Evolutionary conservation across 2,113 vertebrate genomes (phyloP), one percentile per base, ranked within the genome.

Genomic region (Laterallus jamaicensis): DNA sequence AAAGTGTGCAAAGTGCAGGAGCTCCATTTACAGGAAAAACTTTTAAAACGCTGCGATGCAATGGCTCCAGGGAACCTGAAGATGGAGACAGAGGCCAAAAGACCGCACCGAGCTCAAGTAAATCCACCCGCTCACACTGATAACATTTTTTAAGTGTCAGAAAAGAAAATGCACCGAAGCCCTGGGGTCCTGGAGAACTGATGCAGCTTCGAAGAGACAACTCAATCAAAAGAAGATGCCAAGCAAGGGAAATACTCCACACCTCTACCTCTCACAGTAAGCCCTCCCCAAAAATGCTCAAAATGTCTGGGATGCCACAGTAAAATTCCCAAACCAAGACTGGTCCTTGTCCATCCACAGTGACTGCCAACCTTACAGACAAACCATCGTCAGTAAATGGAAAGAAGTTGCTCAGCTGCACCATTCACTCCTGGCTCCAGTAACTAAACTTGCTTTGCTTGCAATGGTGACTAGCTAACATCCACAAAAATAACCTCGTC

Each of bases 11-110:
- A 78, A 86, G 85, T 1, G 28, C 56, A 79, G 42, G 29, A 87
- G 49, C 31, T 3, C 1, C 50, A 63, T 73, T 74, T 52, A 77
- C 32, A 76, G 68, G 28, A 64, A 68, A 69, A 60, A 31, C 28
- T 62, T 28, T 3, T 5, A n/a, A 9, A 56, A 42, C 12, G 29
- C 44, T 26, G 22, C 2, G 2, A 2, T 96, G 98, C 93, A 97
- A 77, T 91, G 67, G 24, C 86, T 28, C 12, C n/a, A 19, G 0
- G 5, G 28, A 85, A 78, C 98, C 98, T 98, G 97, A 92, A 98
- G 98, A 88, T 97, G 98, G 98, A 97, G 96, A 97, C 98, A 98
- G 40, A 98, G 98, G 96, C 98, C 97, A 18, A 12, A 32, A 62
- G 90, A 94, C 95, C 4, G 15, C 58, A 37, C 47, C 8, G 29